Conservation (phyloP, 2,888 invertebrate genomes). For the Bhutanitis thaidina region DNA sequence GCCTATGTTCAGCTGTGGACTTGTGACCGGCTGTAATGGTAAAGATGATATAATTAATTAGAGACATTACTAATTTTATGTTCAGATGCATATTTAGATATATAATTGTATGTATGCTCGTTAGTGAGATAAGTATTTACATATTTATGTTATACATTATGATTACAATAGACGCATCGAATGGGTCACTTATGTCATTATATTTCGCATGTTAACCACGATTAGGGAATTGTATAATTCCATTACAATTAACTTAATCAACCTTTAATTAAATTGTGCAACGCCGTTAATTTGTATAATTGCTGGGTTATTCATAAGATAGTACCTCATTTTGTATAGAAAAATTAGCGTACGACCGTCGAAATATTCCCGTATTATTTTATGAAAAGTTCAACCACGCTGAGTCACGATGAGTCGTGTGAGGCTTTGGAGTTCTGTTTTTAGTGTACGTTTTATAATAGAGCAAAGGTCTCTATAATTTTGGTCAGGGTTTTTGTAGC, state of each 20-base stretch:
- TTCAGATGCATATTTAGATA: too few species aligned
- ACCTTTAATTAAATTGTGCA: constrained; percentile 9
- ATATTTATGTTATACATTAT: too few species aligned
- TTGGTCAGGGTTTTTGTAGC: too few species aligned
- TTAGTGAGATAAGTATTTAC: too few species aligned
- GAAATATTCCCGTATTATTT: too few species aligned
- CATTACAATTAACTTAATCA: constrained; percentile 14
- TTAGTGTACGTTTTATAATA: too few species aligned
- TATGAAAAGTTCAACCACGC: not conserved
- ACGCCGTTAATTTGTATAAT: constrained; percentile 13
- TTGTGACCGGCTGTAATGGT: too few species aligned
- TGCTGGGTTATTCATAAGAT: constrained; percentile 4
- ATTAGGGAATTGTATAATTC: constrained; percentile 17
- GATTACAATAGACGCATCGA: not conserved
- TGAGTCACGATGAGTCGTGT: not conserved
- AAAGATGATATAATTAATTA: constrained; percentile 39
- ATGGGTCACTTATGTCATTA: constrained; percentile 10
- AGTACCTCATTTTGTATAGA: not conserved
- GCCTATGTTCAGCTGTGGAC: too few species aligned
- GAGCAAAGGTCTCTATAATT: too few species aligned
- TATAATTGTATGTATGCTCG: too few species aligned
- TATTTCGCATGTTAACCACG: constrained; percentile 14
- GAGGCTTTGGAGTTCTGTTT: too few species aligned
- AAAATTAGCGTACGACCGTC: not conserved
- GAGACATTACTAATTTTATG: too few species aligned